Evolutionary conservation across 1,140 invertebrate species (phyloP).

Genomic region (Tenebrio molitor): DNA sequence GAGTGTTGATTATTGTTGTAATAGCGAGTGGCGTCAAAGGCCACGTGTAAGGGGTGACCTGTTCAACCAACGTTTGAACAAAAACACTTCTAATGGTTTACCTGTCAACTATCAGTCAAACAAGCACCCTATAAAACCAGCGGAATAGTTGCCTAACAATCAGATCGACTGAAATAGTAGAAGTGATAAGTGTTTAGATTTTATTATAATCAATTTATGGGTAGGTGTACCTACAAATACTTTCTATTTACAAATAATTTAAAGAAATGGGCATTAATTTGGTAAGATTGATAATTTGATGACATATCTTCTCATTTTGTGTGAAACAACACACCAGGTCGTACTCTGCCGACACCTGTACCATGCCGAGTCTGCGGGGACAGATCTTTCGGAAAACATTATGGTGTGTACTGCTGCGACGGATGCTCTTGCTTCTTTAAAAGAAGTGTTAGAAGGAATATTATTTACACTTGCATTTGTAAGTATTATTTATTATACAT

Average conservation of each 20-base stretch:
- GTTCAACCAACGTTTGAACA: slow-evolving; percentile 33
- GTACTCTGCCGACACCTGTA: slow-evolving; percentile 77
- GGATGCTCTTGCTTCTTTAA: slow-evolving; percentile 94
- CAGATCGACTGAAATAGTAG: slow-evolving; percentile 30
- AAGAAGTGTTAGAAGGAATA: slow-evolving; percentile 78
- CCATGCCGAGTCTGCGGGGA: slow-evolving; percentile 87
- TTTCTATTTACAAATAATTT: slow-evolving; percentile 5
- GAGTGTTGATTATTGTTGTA: slow-evolving; percentile 44
- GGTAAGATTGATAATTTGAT: no score
- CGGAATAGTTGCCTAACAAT: slow-evolving; percentile 2
- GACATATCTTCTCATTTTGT: no score
- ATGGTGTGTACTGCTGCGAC: slow-evolving; percentile 89
- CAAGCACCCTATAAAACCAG: slow-evolving; percentile 53
- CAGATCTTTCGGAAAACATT: slow-evolving; percentile 89
- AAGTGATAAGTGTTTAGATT: slow-evolving; percentile 23
- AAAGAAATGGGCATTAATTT: no score
- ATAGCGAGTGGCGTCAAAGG: slow-evolving; percentile 52
- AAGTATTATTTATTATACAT: slow-evolving; percentile 64
- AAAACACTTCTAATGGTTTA: slow-evolving; percentile 53
- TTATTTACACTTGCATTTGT: slow-evolving; percentile 84
- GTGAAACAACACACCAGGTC: no score
- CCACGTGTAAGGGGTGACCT: slow-evolving; percentile 50
- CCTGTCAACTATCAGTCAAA: slow-evolving; percentile 56
- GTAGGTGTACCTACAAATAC: slow-evolving; percentile 22
- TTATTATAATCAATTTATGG: slow-evolving; percentile 25